A percentile compares a stretch with the other conserved stretches of the same genome.
Conservation (phyloP, 2,888 invertebrate species). For the Tetropium fuscum region DNA sequence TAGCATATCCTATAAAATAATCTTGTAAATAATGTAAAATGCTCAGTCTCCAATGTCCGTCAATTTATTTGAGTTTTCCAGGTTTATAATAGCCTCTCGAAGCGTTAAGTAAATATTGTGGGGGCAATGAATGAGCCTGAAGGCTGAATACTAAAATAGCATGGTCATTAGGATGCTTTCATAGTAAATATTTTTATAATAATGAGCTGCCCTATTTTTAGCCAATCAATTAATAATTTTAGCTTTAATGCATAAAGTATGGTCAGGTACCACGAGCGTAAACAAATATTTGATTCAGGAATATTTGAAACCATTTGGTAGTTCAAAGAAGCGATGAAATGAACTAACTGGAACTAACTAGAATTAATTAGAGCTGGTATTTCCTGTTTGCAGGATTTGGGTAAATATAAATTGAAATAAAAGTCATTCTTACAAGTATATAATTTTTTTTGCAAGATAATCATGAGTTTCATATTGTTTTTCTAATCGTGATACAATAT, state of each 20-base stretch:
- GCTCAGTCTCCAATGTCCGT: too few species aligned
- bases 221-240: constrained; percentile 1
- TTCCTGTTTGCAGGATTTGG: constrained; percentile 2
- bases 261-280: not conserved
- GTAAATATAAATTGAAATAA: not conserved
- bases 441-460: too few species aligned
- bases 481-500: too few species aligned
- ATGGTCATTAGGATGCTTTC: constrained; percentile 9
- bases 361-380: not conserved
- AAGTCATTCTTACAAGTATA: too few species aligned
- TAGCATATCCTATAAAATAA: too few species aligned
- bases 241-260: constrained; percentile 1
- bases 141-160: not conserved
- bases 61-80: too few species aligned
- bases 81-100: too few species aligned
- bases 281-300: not conserved
- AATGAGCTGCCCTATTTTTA: constrained; percentile 5
- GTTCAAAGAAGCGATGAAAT: constrained; percentile 12
- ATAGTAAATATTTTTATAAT: constrained; percentile 9
- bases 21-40: too few species aligned
- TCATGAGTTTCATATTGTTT: too few species aligned
- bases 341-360: too few species aligned
- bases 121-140: not conserved
- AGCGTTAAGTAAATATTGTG: constrained; percentile 1
- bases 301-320: not conserved